Percentiles rank a stretch among this genome's conserved stretches.
Conservation (phyloP, 2,113 vertebrate genomes). For the Glaucidium brasilianum region DNA sequence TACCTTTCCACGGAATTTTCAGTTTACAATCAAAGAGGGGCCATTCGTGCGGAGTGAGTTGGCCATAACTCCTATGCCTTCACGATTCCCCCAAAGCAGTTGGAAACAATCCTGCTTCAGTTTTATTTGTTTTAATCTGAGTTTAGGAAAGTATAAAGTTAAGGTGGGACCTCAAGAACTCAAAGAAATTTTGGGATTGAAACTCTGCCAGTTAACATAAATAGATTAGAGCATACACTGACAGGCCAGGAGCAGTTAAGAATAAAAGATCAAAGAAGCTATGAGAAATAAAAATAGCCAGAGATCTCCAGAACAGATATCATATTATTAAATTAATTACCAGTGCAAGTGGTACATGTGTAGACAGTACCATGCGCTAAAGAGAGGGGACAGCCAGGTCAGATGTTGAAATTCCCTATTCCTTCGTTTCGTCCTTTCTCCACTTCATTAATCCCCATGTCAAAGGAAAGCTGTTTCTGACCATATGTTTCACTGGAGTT, state of each 20-base stretch:
- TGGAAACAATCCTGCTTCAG: not conserved
- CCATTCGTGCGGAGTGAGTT: not conserved
- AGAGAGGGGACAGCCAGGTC: not conserved
- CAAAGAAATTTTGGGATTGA: not conserved
- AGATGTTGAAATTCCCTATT: not conserved
- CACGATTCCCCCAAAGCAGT: not conserved
- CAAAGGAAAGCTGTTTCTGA: not conserved
- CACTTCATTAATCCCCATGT: not conserved
- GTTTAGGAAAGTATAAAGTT: not conserved
- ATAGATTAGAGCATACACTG: not conserved
- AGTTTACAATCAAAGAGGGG: not conserved
- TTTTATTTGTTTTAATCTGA: not conserved
- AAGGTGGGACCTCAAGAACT: not conserved
- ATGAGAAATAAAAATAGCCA: not conserved
- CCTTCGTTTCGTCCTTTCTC: not conserved
- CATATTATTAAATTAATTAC: not conserved
- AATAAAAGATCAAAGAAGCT: not conserved
- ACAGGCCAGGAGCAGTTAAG: not conserved
- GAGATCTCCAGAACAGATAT: not conserved
- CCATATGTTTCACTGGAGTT: not conserved
- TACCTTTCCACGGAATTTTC: not conserved
- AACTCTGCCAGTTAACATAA: not conserved
- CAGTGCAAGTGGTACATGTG: not conserved
- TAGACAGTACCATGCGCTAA: not conserved
- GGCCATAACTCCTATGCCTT: not conserved